Evolutionary conservation across 1,140 invertebrate species (phyloP).

Genomic region (Saccostrea glomerata): DNA sequence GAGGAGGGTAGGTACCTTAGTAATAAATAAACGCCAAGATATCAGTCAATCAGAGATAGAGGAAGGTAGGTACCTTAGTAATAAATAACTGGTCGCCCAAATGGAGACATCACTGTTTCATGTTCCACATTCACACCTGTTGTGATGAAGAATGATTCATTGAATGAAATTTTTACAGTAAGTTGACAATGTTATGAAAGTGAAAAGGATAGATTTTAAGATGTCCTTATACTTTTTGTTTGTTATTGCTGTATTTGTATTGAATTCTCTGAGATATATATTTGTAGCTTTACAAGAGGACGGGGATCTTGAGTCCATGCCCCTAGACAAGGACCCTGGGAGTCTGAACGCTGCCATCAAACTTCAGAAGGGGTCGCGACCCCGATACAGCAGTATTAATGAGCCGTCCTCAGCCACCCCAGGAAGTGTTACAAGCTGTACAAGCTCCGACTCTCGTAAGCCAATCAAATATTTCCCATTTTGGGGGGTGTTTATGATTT

Average conservation of each 20-base stretch:
- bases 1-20: not conserved
- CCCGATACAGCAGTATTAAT: constrained; percentile 64
- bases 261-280: not conserved
- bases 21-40: not conserved
- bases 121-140: no score
- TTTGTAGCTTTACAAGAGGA: constrained; percentile 38
- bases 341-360: constrained; percentile 44
- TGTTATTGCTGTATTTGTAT: no score
- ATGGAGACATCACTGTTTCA: no score
- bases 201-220: no score
- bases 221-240: no score
- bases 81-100: no score
- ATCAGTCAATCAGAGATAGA: constrained; percentile 7
- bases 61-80: no score
- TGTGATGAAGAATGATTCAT: no score
- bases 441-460: constrained; percentile 68
- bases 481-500: no score
- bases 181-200: no score
- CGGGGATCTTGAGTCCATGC: constrained; percentile 40
- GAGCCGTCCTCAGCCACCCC: constrained; percentile 66
- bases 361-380: constrained; percentile 38
- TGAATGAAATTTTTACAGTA: not conserved
- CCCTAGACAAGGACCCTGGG: constrained; percentile 40
- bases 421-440: constrained; percentile 70
- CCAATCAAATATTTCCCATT: constrained; percentile 37